These are phyloP conservation scores for Eleutherodactylus coqui DNA, from an alignment of 2,797 vertebrate genomes.

Conservation along the genomic window DNA sequence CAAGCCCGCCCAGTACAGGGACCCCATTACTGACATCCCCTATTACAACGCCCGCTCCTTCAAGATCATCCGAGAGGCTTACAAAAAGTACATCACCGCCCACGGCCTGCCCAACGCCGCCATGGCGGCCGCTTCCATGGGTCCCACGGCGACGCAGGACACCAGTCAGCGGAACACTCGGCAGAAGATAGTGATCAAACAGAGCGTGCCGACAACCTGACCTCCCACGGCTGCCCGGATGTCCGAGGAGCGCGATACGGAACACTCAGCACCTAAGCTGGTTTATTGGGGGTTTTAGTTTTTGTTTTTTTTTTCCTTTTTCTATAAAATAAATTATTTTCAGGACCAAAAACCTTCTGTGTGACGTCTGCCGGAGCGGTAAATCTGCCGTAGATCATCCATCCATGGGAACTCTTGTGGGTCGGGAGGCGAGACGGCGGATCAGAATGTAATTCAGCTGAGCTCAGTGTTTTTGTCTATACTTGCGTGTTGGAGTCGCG, in stretches of 20 bases:
- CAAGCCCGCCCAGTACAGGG: slow-evolving; percentile 87
- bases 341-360: not conserved
- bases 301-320: not conserved
- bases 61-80: slow-evolving; percentile 94
- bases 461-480: too few relatives aligned
- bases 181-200: slow-evolving; percentile 88
- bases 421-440: not conserved
- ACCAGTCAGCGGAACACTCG: slow-evolving; percentile 74
- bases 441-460: too few relatives aligned
- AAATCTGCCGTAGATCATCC: not conserved
- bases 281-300: too few relatives aligned
- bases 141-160: slow-evolving; percentile 59
- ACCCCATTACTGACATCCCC: slow-evolving; percentile 95
- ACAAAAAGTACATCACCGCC: slow-evolving; percentile 91
- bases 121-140: slow-evolving; percentile 70
- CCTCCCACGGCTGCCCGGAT: not conserved
- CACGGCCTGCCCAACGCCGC: slow-evolving; percentile 89
- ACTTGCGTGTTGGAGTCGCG: too few relatives aligned
- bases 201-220: slow-evolving; percentile 67
- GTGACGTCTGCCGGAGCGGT: not conserved
- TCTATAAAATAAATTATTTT: not conserved
- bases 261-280: not conserved
- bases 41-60: slow-evolving; percentile 90
- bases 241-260: not conserved
- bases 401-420: not conserved